Conservation (phyloP, 2,888 invertebrate species). For the Drosophila kambysellisi region DNA sequence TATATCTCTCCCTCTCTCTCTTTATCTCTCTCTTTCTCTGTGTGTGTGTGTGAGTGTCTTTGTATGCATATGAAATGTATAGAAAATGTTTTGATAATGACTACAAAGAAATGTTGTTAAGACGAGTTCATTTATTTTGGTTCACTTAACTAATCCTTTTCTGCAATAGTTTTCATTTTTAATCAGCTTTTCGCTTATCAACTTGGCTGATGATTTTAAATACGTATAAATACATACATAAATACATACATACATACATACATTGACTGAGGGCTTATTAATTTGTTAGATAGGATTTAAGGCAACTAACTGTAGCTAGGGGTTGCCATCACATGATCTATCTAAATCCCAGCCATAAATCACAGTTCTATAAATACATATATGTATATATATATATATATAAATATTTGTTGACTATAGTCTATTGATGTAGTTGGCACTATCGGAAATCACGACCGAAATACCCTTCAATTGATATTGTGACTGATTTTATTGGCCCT, state of each 20-base stretch:
- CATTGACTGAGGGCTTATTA: conserved; percentile 22
- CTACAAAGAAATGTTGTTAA: conserved; percentile 77
- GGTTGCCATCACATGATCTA: conserved; percentile 62
- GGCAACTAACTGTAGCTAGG: conserved; percentile 18
- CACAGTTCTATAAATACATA: conserved; percentile 27
- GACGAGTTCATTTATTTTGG: conserved; percentile 80
- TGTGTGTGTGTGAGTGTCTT: conserved; percentile 21
- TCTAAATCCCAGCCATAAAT: conserved; percentile 57
- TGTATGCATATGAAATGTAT: conserved; percentile 60
- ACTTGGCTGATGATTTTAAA: conserved; percentile 6
- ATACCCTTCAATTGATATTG: conserved; percentile 78
- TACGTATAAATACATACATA: not conserved
- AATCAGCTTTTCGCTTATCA: conserved; percentile 75
- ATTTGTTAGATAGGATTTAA: conserved; percentile 24
- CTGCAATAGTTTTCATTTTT: conserved; percentile 76
- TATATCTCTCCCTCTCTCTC: not conserved
- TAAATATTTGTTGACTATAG: not conserved
- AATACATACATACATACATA: not conserved
- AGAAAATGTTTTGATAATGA: conserved; percentile 74
- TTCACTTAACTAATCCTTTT: conserved; percentile 81
- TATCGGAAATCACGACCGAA: conserved; percentile 71
- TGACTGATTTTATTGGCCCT: conserved; percentile 64
- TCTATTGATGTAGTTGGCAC: conserved; percentile 2
- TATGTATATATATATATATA: conserved; percentile 2
- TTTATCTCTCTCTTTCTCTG: not conserved